Evolutionary conservation across 2,113 vertebrate genomes (phyloP).

Genomic region (Sander lucioperca): DNA sequence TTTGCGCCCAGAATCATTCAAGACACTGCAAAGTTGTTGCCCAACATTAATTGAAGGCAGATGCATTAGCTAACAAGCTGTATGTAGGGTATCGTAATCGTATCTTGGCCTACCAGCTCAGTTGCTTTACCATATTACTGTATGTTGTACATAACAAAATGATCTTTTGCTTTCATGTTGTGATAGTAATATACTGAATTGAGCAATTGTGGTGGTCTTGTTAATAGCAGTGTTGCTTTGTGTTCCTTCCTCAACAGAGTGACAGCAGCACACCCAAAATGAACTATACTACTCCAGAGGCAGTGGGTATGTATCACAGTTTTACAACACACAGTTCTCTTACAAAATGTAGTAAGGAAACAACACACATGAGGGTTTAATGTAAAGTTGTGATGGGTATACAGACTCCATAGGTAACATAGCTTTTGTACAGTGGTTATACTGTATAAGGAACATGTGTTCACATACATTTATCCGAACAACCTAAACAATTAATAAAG

Average conservation of each 20-base stretch:
- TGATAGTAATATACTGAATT: background rate
- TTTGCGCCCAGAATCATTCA: background rate
- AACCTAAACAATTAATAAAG: too few relatives aligned
- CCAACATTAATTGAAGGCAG: background rate
- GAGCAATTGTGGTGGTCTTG: background rate
- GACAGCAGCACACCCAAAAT: slow-evolving; percentile 44
- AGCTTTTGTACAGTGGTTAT: background rate
- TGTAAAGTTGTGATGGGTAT: background rate
- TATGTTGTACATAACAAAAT: background rate
- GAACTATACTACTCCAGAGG: slow-evolving; percentile 27
- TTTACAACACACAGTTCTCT: background rate
- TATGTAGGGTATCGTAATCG: background rate
- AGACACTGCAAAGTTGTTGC: background rate
- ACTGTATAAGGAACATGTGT: background rate
- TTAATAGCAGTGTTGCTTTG: background rate
- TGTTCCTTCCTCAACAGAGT: slow-evolving; percentile 26
- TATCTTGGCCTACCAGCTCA: background rate
- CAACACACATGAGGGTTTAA: background rate
- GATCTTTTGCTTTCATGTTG: background rate
- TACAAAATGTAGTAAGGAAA: background rate
- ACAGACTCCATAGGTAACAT: background rate
- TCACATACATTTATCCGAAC: background rate
- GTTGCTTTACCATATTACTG: background rate
- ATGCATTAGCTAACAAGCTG: background rate
- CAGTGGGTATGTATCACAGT: slow-evolving; percentile 59